A percentile compares a stretch with the other conserved stretches of the same genome.
Evolutionary conservation across 1,140 invertebrate species (phyloP).

Genomic region (Coelopa frigida): DNA sequence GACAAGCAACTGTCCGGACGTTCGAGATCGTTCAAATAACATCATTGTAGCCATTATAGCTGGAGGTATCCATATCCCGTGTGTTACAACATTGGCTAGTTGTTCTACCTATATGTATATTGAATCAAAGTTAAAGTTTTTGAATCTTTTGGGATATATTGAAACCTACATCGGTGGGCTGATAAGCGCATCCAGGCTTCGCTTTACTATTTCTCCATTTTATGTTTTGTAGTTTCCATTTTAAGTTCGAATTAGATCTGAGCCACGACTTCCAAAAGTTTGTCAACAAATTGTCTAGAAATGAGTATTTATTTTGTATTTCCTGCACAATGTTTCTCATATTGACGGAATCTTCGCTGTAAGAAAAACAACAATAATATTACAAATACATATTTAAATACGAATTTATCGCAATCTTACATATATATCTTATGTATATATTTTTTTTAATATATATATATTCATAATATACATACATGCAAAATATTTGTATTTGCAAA

Average conservation of each 20-base stretch:
- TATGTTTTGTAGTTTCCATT: slow-evolving; percentile 28
- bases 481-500: too few relatives aligned
- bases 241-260: slow-evolving; percentile 27
- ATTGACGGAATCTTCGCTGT: too few relatives aligned
- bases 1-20: slow-evolving; percentile 66
- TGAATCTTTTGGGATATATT: neutral
- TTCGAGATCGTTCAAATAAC: slow-evolving; percentile 63
- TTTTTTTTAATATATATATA: too few relatives aligned
- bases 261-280: slow-evolving; percentile 38
- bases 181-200: slow-evolving; percentile 49
- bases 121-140: neutral
- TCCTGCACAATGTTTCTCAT: slow-evolving; percentile 30
- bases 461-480: too few relatives aligned
- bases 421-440: too few relatives aligned
- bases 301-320: slow-evolving; percentile 34
- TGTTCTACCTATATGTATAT: slow-evolving; percentile 63
- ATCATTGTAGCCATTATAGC: slow-evolving; percentile 68
- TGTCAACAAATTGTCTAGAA: slow-evolving; percentile 32
- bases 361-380: too few relatives aligned
- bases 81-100: slow-evolving; percentile 83
- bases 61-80: slow-evolving; percentile 80
- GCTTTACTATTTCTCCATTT: slow-evolving; percentile 52
- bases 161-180: slow-evolving; percentile 49
- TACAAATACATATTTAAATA: too few relatives aligned
- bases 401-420: too few relatives aligned